Evolutionary conservation across 1,140 invertebrate genomes (phyloP).

Genomic region (Stegodyphus dumicola): DNA sequence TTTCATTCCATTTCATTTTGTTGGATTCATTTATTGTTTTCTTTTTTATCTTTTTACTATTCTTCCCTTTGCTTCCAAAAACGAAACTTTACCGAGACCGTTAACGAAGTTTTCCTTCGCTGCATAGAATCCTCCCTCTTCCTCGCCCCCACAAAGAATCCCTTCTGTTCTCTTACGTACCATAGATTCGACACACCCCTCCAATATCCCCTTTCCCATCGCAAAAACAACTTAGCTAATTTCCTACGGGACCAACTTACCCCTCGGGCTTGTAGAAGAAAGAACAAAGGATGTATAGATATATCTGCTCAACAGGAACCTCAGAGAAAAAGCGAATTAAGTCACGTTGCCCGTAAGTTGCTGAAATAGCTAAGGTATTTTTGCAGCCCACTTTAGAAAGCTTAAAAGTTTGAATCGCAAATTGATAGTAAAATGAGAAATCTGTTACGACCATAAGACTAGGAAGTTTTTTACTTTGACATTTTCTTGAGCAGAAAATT

Average conservation of each 20-base stretch:
- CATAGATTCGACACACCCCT: constrained; percentile 20
- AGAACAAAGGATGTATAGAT: constrained; percentile 47
- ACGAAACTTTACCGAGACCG: constrained; percentile 16
- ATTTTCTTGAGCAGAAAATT: too few species aligned
- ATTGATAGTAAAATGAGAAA: too few species aligned
- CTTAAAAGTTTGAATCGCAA: too few species aligned
- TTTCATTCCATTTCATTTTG: constrained; percentile 31
- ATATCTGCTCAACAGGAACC: neutral
- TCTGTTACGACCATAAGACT: too few species aligned
- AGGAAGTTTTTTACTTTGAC: too few species aligned
- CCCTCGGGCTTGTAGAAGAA: constrained; percentile 20
- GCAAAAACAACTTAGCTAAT: constrained; percentile 58
- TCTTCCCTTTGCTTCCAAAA: neutral
- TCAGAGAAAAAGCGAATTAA: constrained; percentile 2
- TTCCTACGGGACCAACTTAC: constrained; percentile 44
- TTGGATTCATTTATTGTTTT: neutral
- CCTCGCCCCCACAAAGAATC: neutral
- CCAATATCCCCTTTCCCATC: neutral
- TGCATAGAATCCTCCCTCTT: neutral
- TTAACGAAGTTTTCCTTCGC: constrained; percentile 50
- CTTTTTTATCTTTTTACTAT: neutral
- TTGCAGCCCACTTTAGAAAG: too few species aligned
- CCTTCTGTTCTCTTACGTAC: constrained; percentile 35
- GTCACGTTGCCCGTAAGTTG: neutral
- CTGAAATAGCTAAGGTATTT: too few species aligned